Conservation (phyloP, 2,888 invertebrate species). For the Falcaria lacertinaria region DNA sequence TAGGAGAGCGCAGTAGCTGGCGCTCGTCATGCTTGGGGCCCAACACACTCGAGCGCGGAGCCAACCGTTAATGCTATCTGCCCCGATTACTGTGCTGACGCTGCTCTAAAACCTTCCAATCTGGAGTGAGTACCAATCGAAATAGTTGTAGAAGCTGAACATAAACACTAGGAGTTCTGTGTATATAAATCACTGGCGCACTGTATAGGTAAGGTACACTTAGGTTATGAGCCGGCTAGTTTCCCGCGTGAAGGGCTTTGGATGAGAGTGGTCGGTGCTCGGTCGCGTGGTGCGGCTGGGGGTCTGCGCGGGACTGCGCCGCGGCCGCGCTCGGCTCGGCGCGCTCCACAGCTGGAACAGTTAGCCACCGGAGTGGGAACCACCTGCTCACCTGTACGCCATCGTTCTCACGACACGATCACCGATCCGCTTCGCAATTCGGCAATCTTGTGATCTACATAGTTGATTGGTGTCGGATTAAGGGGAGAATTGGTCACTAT, state of each 20-base stretch:
- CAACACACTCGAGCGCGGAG: constrained; percentile 76
- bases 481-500: constrained; percentile 58
- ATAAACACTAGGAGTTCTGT: constrained; percentile 20
- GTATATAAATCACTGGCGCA: constrained; percentile 34
- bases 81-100: constrained; percentile 74
- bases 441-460: constrained; percentile 74
- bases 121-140: constrained; percentile 14
- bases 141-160: constrained; percentile 17
- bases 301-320: constrained; percentile 63
- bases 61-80: constrained; percentile 78
- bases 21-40: constrained; percentile 78
- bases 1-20: constrained; percentile 64
- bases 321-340: constrained; percentile 50
- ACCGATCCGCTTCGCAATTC: constrained; percentile 56
- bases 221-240: constrained; percentile 13
- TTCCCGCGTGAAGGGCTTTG: constrained; percentile 29
- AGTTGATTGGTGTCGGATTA: constrained; percentile 73
- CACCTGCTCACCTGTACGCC: constrained; percentile 65
- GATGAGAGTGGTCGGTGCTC: constrained; percentile 12
- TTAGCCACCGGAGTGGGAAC: constrained; percentile 67
- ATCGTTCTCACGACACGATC: constrained; percentile 74
- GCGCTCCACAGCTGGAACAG: constrained; percentile 65
- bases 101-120: constrained; percentile 42
- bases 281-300: constrained; percentile 56
- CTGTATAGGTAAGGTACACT: constrained; percentile 21